phyloP scores from a whole-genome alignment of 2,797 vertebrate species.

The Silurus lanzhouensis region DNA sequence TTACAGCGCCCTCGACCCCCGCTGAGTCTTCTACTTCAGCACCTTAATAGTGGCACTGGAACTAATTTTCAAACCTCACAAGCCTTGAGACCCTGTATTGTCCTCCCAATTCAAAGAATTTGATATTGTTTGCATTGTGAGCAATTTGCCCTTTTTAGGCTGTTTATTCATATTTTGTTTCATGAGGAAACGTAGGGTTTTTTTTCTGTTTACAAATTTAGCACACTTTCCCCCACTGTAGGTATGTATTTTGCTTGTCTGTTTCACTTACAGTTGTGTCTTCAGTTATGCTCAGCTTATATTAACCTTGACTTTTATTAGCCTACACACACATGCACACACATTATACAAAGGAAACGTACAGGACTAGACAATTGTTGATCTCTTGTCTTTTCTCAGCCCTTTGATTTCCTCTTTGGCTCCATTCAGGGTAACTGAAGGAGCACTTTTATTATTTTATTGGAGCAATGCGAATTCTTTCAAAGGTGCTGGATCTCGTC shows the following conservation, averaged over 20 bases:
- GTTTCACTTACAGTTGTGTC: neutral
- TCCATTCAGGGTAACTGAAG: conserved; percentile 59
- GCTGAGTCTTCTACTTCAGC: conserved; percentile 72
- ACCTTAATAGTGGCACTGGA: conserved; percentile 78
- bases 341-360: conserved; percentile 46
- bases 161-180: neutral
- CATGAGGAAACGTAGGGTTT: neutral
- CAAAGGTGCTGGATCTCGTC: conserved; percentile 66
- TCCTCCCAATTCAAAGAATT: conserved; percentile 58
- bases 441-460: conserved; percentile 78
- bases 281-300: conserved; percentile 8
- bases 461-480: conserved; percentile 68
- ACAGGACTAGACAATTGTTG: conserved; percentile 71
- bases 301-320: conserved; percentile 36
- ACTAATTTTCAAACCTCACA: conserved; percentile 78
- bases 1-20: conserved; percentile 73
- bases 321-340: neutral
- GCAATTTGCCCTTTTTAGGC: conserved; percentile 5
- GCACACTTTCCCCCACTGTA: neutral
- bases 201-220: neutral
- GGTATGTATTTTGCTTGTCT: neutral
- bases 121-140: conserved; percentile 37
- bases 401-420: conserved; percentile 56
- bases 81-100: conserved; percentile 72
- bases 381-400: conserved; percentile 70